phyloP scores from a whole-genome alignment of 2,888 invertebrate species.

The Agriotes lineatus region DNA sequence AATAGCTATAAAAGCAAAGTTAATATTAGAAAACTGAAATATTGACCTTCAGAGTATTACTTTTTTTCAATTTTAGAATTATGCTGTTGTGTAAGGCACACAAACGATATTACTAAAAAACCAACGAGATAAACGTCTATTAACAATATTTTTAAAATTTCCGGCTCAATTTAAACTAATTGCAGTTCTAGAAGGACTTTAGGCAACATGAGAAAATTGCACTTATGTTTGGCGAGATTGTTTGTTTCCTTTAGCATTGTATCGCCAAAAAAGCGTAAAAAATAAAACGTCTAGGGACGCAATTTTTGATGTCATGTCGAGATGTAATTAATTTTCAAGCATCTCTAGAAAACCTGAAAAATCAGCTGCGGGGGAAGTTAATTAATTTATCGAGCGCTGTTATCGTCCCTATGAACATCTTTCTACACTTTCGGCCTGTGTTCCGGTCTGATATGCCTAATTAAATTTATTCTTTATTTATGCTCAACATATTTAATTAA shows the following conservation, averaged over 20 bases:
- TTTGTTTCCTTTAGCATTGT: conserved; percentile 12
- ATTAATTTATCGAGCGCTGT: conserved; percentile 40
- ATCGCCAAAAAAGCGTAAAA: conserved; percentile 12
- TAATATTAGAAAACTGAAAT: too few relatives aligned
- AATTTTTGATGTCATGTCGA: conserved; percentile 31
- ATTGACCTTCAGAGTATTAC: too few relatives aligned
- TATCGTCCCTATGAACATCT: conserved; percentile 31
- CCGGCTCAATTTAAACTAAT: too few relatives aligned
- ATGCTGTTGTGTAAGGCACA: too few relatives aligned
- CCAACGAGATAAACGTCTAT: too few relatives aligned
- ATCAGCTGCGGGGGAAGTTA: conserved; percentile 40
- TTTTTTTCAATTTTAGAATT: too few relatives aligned
- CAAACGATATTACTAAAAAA: too few relatives aligned
- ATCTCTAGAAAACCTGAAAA: conserved; percentile 37
- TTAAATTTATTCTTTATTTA: conserved; percentile 39
- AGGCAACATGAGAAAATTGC: neutral
- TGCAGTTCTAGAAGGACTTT: too few relatives aligned
- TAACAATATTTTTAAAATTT: too few relatives aligned
- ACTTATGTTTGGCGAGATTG: neutral
- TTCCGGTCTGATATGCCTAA: conserved; percentile 26
- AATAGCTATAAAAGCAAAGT: too few relatives aligned
- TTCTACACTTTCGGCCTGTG: conserved; percentile 28
- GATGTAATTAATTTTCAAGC: conserved; percentile 42
- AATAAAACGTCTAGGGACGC: conserved; percentile 18
- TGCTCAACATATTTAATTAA: conserved; percentile 25